A percentile compares a stretch with the other conserved stretches of the same genome.
phyloP scores from a whole-genome alignment of 2,797 vertebrate genomes.

The Thamnophis elegans region DNA sequence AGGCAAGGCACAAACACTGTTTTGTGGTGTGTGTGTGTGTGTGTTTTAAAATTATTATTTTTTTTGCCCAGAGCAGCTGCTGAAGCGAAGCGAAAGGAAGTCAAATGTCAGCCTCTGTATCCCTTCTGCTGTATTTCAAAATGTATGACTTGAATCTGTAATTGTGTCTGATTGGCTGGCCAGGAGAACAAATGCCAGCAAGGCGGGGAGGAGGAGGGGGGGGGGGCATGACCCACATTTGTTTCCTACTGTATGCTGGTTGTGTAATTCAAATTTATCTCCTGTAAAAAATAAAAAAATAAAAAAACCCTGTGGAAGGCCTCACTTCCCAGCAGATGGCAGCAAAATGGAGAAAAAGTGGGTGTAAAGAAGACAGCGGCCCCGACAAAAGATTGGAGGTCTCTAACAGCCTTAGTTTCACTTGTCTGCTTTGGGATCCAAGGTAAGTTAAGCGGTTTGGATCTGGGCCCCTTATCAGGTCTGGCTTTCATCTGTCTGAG shows the following conservation, averaged over 20 bases:
- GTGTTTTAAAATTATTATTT: no score
- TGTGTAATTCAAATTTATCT: constrained; percentile 35
- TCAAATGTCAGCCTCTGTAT: constrained; percentile 5
- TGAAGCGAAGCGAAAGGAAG: background rate
- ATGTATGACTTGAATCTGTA: constrained; percentile 48
- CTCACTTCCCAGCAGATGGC: constrained; percentile 67
- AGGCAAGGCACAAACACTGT: background rate
- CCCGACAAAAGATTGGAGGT: constrained; percentile 52
- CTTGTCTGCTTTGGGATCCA: constrained; percentile 45
- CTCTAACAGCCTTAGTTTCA: constrained; percentile 42
- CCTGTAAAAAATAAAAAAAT: background rate
- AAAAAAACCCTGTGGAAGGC: background rate
- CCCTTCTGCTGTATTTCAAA: constrained; percentile 24
- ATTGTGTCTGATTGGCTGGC: constrained; percentile 32
- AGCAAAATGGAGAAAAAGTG: constrained; percentile 55
- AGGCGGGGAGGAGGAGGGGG: background rate
- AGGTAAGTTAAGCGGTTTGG: constrained; percentile 50
- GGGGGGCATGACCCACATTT: background rate
- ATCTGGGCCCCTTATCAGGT: background rate
- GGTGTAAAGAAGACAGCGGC: constrained; percentile 1
- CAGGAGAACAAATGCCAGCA: constrained; percentile 29
- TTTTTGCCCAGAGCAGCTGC: background rate
- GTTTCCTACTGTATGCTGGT: constrained; percentile 11
- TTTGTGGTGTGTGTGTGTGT: no score
- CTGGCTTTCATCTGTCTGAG: background rate